Conservation (phyloP, 2,113 vertebrate genomes). For the Addax nasomaculatus region DNA sequence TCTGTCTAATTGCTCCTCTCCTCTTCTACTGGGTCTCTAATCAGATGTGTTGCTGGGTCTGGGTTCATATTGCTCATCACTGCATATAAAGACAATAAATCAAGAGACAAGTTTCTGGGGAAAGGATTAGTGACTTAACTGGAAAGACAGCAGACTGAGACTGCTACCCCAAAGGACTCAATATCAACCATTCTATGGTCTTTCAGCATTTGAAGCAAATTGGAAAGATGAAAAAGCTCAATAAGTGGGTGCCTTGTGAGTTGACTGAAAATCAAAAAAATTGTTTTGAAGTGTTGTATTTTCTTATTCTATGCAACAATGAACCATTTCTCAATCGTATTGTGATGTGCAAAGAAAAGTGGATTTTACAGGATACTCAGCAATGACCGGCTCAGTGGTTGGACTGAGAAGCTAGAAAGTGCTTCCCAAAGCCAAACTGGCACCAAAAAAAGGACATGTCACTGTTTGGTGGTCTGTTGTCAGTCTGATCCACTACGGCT, state of each 20-base stretch:
- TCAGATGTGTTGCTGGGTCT: not conserved
- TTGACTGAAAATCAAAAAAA: not conserved
- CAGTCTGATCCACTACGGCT: rapidly evolving
- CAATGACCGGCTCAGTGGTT: not conserved
- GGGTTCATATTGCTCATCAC: not conserved
- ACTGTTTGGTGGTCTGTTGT: not conserved
- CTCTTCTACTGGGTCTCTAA: not conserved
- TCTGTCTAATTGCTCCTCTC: not conserved
- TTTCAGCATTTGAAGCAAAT: not conserved
- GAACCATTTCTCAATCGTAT: not conserved
- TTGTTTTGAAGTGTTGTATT: not conserved
- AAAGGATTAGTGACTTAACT: not conserved
- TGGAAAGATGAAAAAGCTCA: not conserved
- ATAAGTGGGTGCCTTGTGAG: not conserved
- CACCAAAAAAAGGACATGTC: not conserved
- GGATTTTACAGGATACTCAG: not conserved
- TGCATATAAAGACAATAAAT: not conserved
- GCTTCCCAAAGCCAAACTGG: not conserved
- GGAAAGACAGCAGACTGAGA: not conserved
- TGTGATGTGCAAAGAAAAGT: not conserved
- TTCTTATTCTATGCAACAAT: not conserved
- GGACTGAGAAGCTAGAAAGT: not conserved
- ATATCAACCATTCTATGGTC: not conserved
- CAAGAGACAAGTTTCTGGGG: not conserved
- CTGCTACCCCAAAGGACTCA: not conserved